phyloP scores from a whole-genome alignment of 1,140 invertebrate genomes.

The Drosophila subobscura region DNA sequence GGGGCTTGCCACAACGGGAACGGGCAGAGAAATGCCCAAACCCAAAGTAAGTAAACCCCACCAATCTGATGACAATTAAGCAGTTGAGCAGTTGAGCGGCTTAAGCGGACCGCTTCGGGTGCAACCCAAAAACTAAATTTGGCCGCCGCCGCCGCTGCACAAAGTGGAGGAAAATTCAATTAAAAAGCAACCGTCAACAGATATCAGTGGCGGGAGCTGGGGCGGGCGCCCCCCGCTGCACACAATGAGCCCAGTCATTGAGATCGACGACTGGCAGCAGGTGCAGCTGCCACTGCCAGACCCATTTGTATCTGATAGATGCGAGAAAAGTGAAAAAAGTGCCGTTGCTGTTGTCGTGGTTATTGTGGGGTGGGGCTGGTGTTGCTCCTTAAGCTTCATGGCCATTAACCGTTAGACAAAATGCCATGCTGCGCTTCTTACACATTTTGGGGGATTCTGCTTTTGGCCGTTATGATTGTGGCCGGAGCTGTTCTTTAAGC shows the following conservation, averaged over 20 bases:
- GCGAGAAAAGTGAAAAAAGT: conserved; percentile 73
- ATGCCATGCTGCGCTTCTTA: conserved; percentile 40
- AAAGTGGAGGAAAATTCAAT: conserved; percentile 56
- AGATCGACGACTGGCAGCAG: conserved; percentile 36
- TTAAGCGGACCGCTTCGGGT: conserved; percentile 54
- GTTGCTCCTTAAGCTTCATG: conserved; percentile 45
- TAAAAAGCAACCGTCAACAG: conserved; percentile 58
- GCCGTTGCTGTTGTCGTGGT: conserved; percentile 51
- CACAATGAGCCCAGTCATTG: conserved; percentile 54
- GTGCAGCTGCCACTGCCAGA: conserved; percentile 53
- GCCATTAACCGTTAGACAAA: conserved; percentile 70
- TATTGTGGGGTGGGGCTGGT: not conserved
- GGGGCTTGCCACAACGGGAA: conserved; percentile 57
- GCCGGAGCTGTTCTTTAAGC: conserved; percentile 38
- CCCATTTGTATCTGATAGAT: conserved; percentile 52
- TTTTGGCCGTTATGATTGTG: conserved; percentile 59
- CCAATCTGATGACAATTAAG: conserved; percentile 69
- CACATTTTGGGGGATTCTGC: conserved; percentile 51
- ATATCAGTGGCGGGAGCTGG: not conserved
- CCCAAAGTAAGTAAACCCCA: conserved; percentile 27
- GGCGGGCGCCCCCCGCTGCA: not conserved
- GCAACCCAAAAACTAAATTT: conserved; percentile 29
- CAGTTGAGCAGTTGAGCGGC: conserved; percentile 77
- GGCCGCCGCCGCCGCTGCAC: conserved; percentile 37
- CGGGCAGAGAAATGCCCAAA: conserved; percentile 30